These are phyloP conservation scores for Clistopyga incitator DNA, from an alignment of 2,888 invertebrate genomes.

Conservation along the genomic window DNA sequence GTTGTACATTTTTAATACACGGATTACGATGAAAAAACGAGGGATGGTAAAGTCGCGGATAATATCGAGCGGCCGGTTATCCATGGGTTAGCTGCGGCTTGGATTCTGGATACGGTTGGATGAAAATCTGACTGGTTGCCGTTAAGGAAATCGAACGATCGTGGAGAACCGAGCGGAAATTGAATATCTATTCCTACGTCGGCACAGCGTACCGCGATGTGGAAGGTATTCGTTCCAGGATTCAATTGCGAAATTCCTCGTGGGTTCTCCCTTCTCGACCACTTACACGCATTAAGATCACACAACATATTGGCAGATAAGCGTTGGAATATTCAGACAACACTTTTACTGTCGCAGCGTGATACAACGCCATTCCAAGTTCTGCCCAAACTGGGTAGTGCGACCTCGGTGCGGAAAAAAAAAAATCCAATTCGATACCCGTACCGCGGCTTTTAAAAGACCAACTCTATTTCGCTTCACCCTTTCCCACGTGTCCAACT, in stretches of 20 bases:
- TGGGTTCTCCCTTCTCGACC: slow-evolving; percentile 35
- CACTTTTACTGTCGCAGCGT: slow-evolving; percentile 65
- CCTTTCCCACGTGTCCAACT: slow-evolving; percentile 54
- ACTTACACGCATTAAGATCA: slow-evolving; percentile 15
- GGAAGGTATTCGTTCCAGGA: slow-evolving; percentile 44
- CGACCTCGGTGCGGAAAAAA: slow-evolving; percentile 64
- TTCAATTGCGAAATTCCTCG: slow-evolving; percentile 56
- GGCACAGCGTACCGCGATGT: not conserved
- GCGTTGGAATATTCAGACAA: slow-evolving; percentile 44
- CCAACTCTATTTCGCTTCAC: slow-evolving; percentile 22
- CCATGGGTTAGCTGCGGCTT: not conserved
- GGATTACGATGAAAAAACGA: not conserved
- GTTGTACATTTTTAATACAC: not conserved
- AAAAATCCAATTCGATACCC: slow-evolving; percentile 77
- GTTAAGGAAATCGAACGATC: slow-evolving; percentile 73
- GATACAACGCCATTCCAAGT: slow-evolving; percentile 30
- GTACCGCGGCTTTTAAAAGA: slow-evolving; percentile 73
- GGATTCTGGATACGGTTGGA: slow-evolving; percentile 9
- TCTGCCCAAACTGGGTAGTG: slow-evolving; percentile 47
- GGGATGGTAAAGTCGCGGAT: not conserved
- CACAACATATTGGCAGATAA: slow-evolving; percentile 32
- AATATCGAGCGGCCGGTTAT: not conserved
- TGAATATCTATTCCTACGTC: slow-evolving; percentile 70
- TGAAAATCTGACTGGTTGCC: slow-evolving; percentile 61
- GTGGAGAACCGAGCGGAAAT: slow-evolving; percentile 71